A percentile compares a stretch with the other conserved stretches of the same genome.
Conservation (phyloP, 2,888 invertebrate species). For the Drosophila fungiperda region DNA sequence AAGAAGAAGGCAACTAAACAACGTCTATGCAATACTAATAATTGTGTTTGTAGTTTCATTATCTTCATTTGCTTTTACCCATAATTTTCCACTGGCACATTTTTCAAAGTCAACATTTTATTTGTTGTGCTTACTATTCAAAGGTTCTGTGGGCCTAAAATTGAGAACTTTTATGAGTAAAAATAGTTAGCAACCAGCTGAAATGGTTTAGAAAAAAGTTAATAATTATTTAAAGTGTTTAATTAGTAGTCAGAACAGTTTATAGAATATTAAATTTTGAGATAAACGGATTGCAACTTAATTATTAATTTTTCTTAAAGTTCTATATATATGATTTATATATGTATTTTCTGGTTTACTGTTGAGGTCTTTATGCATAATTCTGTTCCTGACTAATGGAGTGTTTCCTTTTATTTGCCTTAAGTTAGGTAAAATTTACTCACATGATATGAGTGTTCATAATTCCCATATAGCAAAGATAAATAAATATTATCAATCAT, state of each 20-base stretch:
- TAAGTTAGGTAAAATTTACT: neutral
- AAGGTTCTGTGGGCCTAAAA: neutral
- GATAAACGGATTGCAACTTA: no score
- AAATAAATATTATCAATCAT: neutral
- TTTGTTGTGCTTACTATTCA: neutral
- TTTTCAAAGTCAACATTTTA: neutral
- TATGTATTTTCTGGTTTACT: neutral
- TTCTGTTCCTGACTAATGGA: neutral
- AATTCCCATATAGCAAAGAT: neutral
- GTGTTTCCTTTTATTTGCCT: neutral
- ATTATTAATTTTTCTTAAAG: neutral
- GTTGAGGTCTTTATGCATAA: neutral
- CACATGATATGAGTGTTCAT: no score
- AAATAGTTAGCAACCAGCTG: neutral
- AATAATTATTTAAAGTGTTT: neutral
- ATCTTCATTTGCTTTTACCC: neutral
- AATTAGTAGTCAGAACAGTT: no score
- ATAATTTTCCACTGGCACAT: neutral
- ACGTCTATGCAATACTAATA: constrained; percentile 43
- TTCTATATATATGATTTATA: neutral
- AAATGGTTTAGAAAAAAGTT: neutral
- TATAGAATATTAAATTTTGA: no score
- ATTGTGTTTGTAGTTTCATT: constrained; percentile 25
- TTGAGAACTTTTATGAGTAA: neutral
- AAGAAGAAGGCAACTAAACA: constrained; percentile 33